phyloP scores from a whole-genome alignment of 53 echinoderm and acorn worm genomes.

The Astropecten irregularis region DNA sequence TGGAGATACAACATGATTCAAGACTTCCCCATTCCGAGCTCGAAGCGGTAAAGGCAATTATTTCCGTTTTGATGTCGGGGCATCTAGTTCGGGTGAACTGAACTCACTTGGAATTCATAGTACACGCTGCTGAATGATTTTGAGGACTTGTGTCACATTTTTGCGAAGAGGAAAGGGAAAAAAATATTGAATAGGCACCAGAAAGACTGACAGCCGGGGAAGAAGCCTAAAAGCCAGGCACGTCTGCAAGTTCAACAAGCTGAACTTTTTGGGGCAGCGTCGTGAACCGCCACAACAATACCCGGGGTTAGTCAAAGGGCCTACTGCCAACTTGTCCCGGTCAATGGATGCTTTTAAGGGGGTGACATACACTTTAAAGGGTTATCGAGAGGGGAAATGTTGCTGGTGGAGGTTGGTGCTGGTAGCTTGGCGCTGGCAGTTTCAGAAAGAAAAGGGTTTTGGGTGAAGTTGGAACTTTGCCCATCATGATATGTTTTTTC shows the following conservation, averaged over 20 bases:
- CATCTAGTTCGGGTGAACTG: too few species aligned
- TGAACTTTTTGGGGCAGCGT: slow-evolving; percentile 23
- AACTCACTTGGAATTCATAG: too few species aligned
- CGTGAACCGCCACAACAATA: slow-evolving; percentile 25
- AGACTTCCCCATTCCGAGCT: too few species aligned
- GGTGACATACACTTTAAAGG: background rate
- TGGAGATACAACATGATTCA: too few species aligned
- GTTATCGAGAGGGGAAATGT: background rate
- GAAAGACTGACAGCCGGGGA: slow-evolving; percentile 1
- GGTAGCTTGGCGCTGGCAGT: background rate
- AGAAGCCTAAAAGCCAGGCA: background rate
- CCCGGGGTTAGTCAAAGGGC: background rate
- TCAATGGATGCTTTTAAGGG: background rate
- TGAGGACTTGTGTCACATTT: too few species aligned
- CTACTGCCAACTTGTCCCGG: background rate
- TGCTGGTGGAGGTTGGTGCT: background rate
- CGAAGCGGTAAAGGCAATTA: too few species aligned
- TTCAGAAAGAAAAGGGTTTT: too few species aligned
- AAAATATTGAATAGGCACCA: background rate
- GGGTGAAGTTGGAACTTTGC: too few species aligned
- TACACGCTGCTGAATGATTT: too few species aligned
- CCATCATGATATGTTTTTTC: too few species aligned
- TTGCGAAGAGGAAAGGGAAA: too few species aligned
- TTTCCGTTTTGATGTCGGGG: too few species aligned
- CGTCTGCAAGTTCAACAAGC: slow-evolving; percentile 29